Percentiles rank a stretch among this genome's conserved stretches.
Evolutionary conservation across 2,113 vertebrate species (phyloP).

Genomic region (Pteronura brasiliensis): DNA sequence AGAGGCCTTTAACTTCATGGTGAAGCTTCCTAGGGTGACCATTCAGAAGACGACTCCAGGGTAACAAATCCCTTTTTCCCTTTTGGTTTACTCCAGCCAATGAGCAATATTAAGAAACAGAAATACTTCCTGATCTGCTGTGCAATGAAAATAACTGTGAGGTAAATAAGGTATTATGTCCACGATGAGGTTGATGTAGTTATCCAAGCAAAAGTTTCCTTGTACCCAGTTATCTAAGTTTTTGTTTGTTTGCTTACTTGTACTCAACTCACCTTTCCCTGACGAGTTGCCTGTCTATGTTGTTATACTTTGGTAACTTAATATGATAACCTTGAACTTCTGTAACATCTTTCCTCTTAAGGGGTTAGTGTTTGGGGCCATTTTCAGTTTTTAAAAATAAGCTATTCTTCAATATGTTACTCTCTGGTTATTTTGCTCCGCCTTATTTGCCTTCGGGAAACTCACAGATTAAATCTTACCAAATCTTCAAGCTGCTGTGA

Average conservation of each 20-base stretch:
- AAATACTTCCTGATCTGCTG: background rate
- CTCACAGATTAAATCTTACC: conserved; percentile 52
- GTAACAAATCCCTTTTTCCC: background rate
- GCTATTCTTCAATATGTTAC: conserved; percentile 28
- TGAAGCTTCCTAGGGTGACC: background rate
- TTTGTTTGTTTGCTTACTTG: background rate
- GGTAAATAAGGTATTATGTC: background rate
- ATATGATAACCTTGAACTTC: background rate
- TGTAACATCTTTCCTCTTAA: background rate
- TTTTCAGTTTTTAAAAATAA: conserved; percentile 43
- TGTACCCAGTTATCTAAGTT: background rate
- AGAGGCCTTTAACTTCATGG: background rate
- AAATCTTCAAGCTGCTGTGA: background rate
- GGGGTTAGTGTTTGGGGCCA: background rate
- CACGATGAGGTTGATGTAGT: background rate
- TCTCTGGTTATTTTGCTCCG: conserved; percentile 34
- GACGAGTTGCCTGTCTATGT: background rate
- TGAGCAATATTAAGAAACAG: conserved; percentile 8
- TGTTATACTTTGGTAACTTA: background rate
- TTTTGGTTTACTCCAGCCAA: background rate
- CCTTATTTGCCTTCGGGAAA: conserved; percentile 42
- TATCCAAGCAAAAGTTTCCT: background rate
- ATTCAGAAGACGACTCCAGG: background rate
- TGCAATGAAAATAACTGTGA: background rate
- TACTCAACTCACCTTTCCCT: background rate